Evolutionary conservation across 2,797 vertebrate genomes (phyloP), one percentile per base, ranked within the genome.

Genomic region (Pseudopleuronectes americanus): DNA sequence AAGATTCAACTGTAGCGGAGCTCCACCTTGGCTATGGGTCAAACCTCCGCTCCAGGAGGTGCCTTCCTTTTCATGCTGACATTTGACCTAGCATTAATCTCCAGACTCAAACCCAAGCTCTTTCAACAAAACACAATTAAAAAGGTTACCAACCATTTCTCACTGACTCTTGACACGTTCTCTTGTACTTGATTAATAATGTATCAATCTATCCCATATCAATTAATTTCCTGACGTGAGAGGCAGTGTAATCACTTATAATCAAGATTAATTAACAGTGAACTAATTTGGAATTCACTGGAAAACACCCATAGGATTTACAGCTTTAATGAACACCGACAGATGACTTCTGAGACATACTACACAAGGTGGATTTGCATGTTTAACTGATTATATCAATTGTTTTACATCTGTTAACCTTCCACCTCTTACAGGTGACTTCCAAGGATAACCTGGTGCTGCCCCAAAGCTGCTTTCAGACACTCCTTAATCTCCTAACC

Each of bases 201-300:
- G 69, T 67, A 71, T 75, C 68, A 60, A 71, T 81, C 74, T 72
- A 75, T 85, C 68, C 67, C 8, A 45, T 38, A 80, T 82, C 31
- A 38, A 67, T 85, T 86, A 72, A 66, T 63, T 77, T 56, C 57
- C 61, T 64, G 62, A 68, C 16, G 10, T 82, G 63, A 26, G 9
- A 65, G 54, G 61, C 78, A 77, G 48, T 49, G 48, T 61, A 71
- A 86, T 85, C 65, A 64, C 57, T 26, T 26, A 51, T 77, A 82
- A 87, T 89, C 55, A 23, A 84, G 77, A 88, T 87, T 71, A 84
- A 88, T 90, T 88, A 86, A 80, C 54, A 59, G 57, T 17, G 28
- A 74, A 45, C 69, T 79, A 22, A 66, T 89, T 85, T 70, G 51
- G 38, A 83, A 89, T 79, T 80, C 70, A 64, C n/a, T 21, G 61